Evolutionary conservation across 2,797 vertebrate genomes (phyloP), one percentile per base, ranked within the genome.

Genomic region (Sebastiscus tertius): DNA sequence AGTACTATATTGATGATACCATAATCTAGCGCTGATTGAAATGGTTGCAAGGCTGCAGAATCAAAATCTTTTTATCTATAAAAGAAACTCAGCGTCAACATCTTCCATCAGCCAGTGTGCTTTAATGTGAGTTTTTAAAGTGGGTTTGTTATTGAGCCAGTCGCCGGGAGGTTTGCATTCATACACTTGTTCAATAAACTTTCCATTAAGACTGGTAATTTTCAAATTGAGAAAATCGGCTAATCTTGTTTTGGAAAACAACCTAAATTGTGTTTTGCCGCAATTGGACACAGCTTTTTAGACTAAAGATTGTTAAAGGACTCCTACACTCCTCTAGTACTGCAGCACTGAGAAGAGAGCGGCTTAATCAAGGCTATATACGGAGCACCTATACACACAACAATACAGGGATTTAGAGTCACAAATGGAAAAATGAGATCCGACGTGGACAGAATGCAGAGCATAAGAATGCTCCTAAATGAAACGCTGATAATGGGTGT

Each of bases 361-460:
- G 42, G 72, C 69, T 85, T 87, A 87, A 88, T 82, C 78, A 63
- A 24, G 52, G 68, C 73, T 69, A 70, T 46, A 72, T 8, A 72
- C 65, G 34, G 49, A 79, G 49, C 73, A 78, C 67, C 68, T 65
- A 65, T 42, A 52, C 42, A 76, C 42, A 75, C 7, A 87, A 89
- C 82, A 86, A 82, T 33, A 42, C 58, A 34, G 33, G 77, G 88
- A 87, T 87, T 89, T 80, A 78, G 65, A 84, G 82, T 56, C 34
- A 90, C 70, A 84, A 66, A 83, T 84, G 54, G 76, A 88, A 84
- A 86, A 86, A 86, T 80, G 66, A 79, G 87, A 84, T 71, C 79
- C 13, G 56, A 79, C 74, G 79, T 89, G 84, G 85, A 64, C 72
- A 27, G 87, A 87, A 87, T 86, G 58, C 75, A 71, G 69, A 88